These are phyloP conservation scores for Drosophila orosa DNA, from an alignment of 1,140 invertebrate species.

Conservation along the genomic window DNA sequence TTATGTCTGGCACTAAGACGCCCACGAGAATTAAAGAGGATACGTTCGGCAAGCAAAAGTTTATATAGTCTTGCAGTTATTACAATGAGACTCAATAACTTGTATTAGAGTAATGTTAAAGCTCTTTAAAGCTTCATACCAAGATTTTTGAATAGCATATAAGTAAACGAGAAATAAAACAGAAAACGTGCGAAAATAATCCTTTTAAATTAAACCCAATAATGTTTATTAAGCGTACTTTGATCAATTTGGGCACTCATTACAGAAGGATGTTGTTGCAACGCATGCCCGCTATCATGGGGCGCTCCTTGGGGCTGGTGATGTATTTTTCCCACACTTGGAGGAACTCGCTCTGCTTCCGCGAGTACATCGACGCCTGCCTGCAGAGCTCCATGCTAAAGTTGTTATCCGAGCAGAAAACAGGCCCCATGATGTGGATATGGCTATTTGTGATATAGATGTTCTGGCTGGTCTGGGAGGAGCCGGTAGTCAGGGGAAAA, in stretches of 20 bases:
- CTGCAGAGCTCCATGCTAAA: constrained; percentile 18
- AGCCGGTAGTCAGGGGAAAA: background rate
- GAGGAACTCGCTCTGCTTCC: constrained; percentile 46
- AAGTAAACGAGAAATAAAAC: too few relatives aligned
- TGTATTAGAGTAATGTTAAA: too few relatives aligned
- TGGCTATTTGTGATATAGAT: constrained; percentile 62
- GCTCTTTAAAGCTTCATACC: too few relatives aligned
- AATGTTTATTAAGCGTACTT: constrained; percentile 9
- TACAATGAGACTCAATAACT: too few relatives aligned
- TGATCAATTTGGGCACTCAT: constrained; percentile 14
- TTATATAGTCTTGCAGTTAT: too few relatives aligned
- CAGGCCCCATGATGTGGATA: constrained; percentile 49
- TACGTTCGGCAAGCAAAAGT: too few relatives aligned
- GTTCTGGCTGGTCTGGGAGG: background rate
- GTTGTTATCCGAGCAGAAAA: constrained; percentile 15
- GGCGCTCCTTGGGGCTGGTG: constrained; percentile 21
- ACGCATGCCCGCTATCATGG: constrained; percentile 32
- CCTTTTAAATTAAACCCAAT: background rate
- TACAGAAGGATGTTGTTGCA: constrained; percentile 44
- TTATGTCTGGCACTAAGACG: too few relatives aligned
- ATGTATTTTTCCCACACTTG: constrained; percentile 56
- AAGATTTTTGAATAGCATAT: too few relatives aligned
- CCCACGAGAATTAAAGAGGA: too few relatives aligned
- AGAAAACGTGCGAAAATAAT: too few relatives aligned
- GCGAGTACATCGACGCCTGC: constrained; percentile 4